Evolutionary conservation across 2,888 invertebrate genomes (phyloP), one percentile per base, ranked within the genome.

Genomic region (Epistrophella euchroma): DNA sequence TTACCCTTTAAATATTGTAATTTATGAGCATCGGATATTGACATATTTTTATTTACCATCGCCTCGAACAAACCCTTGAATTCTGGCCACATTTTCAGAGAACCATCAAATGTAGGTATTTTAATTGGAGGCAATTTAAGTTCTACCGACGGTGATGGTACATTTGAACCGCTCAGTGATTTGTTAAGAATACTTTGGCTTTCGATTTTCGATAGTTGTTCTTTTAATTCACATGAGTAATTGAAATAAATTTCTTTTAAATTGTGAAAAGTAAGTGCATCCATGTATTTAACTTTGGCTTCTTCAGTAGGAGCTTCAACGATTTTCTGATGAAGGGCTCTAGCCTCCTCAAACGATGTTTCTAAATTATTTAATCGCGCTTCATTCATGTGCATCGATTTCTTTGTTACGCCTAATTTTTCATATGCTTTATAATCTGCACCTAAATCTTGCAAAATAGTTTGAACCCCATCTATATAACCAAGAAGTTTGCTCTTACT

Each of bases 41-140:
- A 43, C 1, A n/a, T 5, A 25, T 80, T 80, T 60, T 74, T 74
- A n/a, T 19, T 37, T 0, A 80, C 45, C 15, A 80, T 25, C 0
- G 40, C 43, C n/a, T 35, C 32, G 32, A 55, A 55, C n/a, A 55
- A 7, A 6, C 28, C 25, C 32, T 55, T 55, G n/a, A 55, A 32
- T 32, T 55, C 71, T 25, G 78, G 55, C 71, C 64, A 78, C 55
- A 78, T 62, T 37, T 62, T 37, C 2, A 66, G 5, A 1, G 72
- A 58, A 15, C 58, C 66, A 37, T 45, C 37, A 15, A 79, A 79
- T 2, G 66, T 66, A 11, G 66, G 73, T 2, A 79, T 58, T 50
- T 72, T 79, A 2, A 79, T 73, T 5, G 15, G 72, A 15, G 55
- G 71, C 1, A 72, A 71, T n/a, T 64, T 72, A 13, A 78, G 15